A percentile compares a stretch with the other conserved stretches of the same genome.
Evolutionary conservation across 2,888 invertebrate genomes (phyloP).

Genomic region (Scaptomyza reducta): DNA sequence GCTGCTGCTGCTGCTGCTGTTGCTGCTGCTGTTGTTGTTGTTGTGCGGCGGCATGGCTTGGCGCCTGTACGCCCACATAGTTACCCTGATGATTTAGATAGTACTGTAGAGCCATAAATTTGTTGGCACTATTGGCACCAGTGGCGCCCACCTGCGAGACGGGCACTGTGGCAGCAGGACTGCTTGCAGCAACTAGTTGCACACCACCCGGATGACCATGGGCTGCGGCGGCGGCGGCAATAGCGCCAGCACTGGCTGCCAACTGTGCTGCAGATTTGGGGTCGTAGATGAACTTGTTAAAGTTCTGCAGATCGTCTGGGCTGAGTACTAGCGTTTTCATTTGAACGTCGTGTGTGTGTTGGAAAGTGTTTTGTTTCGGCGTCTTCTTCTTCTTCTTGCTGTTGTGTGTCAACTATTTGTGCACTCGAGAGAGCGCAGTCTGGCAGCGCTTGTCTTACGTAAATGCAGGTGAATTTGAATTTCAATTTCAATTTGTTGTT

Average conservation of each 20-base stretch:
- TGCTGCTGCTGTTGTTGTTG: constrained; percentile 11
- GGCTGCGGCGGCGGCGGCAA: constrained; percentile 65
- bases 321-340: constrained; percentile 81
- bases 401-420: constrained; percentile 2
- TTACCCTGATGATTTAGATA: constrained; percentile 81
- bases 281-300: constrained; percentile 80
- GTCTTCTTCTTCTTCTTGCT: not conserved
- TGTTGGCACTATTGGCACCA: constrained; percentile 61
- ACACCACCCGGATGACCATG: constrained; percentile 57
- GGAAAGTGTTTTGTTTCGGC: constrained; percentile 1
- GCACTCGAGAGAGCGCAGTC: constrained; percentile 1
- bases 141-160: constrained; percentile 23
- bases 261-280: constrained; percentile 73
- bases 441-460: constrained; percentile 6
- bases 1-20: constrained; percentile 39
- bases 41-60: constrained; percentile 29
- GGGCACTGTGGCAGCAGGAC: constrained; percentile 15
- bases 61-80: constrained; percentile 57
- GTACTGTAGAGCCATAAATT: constrained; percentile 81
- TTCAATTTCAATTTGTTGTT: too few relatives aligned
- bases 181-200: constrained; percentile 51
- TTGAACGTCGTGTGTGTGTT: constrained; percentile 46
- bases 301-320: constrained; percentile 81
- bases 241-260: constrained; percentile 72
- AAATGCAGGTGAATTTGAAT: constrained; percentile 3